Evolutionary conservation across 2,113 vertebrate genomes (phyloP).

Genomic region (Pimephales promelas): DNA sequence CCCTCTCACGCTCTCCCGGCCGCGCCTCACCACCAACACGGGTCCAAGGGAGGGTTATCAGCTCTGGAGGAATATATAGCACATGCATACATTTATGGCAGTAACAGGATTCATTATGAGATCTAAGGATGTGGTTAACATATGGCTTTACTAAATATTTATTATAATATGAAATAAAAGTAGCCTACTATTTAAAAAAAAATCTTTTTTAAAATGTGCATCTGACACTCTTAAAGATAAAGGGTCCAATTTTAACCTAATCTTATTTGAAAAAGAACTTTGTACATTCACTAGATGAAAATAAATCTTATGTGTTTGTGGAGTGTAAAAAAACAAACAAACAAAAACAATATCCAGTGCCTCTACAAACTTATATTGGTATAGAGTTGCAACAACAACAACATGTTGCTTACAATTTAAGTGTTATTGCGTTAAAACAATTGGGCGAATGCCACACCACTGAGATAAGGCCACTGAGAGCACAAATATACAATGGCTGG

Average conservation of each 20-base stretch:
- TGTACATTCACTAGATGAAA: neutral
- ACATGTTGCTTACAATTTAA: constrained; percentile 2
- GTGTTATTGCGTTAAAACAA: constrained; percentile 24
- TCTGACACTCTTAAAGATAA: neutral
- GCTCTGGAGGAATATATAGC: constrained; percentile 44
- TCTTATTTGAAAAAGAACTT: neutral
- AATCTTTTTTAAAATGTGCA: neutral
- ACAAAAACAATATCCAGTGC: neutral
- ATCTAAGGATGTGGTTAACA: neutral
- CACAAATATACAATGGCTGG: constrained; percentile 52
- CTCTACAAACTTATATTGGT: constrained; percentile 7
- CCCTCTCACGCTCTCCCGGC: constrained; percentile 49
- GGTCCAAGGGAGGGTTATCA: constrained; percentile 61
- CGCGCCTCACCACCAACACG: constrained; percentile 63
- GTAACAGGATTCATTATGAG: neutral
- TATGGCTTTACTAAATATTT: neutral
- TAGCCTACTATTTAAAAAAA: too few species aligned
- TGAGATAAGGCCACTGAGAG: constrained; percentile 44
- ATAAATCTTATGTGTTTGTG: neutral
- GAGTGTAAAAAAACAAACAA: too few species aligned
- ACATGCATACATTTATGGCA: neutral
- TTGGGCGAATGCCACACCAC: constrained; percentile 30
- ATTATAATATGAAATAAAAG: neutral
- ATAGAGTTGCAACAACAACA: neutral
- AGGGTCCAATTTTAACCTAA: neutral